Evolutionary conservation across 2,113 vertebrate genomes (phyloP).

Genomic region (Mus musculus): DNA sequence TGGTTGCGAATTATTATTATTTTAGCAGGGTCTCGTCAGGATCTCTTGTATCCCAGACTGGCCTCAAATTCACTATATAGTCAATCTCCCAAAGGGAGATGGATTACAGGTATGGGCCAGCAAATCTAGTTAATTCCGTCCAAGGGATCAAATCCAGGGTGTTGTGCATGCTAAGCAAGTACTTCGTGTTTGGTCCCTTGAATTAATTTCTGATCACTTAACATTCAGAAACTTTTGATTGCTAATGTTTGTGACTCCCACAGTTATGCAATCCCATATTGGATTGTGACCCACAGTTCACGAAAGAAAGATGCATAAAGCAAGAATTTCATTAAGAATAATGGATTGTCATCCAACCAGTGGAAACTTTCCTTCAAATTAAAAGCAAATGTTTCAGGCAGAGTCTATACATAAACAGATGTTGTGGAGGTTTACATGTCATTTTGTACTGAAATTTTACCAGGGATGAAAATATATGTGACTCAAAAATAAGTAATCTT

Average conservation of each 20-base stretch:
- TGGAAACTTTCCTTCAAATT: conserved; percentile 71
- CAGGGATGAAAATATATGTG: conserved; percentile 62
- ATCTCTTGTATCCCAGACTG: background rate
- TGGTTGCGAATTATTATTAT: background rate
- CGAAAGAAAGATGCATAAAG: conserved; percentile 15
- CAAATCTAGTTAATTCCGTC: background rate
- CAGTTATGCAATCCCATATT: background rate
- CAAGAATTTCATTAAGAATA: conserved; percentile 64
- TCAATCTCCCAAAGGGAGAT: background rate
- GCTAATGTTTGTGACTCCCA: background rate
- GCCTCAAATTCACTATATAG: background rate
- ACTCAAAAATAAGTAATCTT: conserved; percentile 60
- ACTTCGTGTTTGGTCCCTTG: background rate
- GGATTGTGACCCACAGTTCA: background rate
- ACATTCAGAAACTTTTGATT: background rate
- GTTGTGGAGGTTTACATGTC: conserved; percentile 50
- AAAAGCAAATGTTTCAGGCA: conserved; percentile 76
- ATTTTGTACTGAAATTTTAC: conserved; percentile 62
- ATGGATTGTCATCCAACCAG: conserved; percentile 50
- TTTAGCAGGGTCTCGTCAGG: background rate
- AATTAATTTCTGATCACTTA: background rate
- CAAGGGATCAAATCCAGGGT: background rate
- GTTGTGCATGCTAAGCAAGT: background rate
- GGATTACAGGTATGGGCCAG: background rate
- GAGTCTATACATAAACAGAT: conserved; percentile 66